Percentiles rank a stretch among this genome's conserved stretches.
Conservation (phyloP, 2,797 vertebrate genomes). For the Ptychadena robeensis region DNA sequence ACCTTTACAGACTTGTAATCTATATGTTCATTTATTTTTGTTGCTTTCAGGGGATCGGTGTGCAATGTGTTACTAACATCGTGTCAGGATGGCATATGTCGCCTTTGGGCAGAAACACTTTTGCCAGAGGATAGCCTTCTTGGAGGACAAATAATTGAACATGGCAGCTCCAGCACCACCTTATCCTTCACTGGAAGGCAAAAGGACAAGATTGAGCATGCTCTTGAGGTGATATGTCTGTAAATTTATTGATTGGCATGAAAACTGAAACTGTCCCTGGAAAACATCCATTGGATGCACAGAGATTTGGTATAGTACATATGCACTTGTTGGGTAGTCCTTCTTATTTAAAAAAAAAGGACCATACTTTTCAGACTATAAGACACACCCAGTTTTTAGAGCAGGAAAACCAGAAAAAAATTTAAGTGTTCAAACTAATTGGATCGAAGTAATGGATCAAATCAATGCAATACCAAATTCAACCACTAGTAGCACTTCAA, state of each 20-base stretch:
- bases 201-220: constrained; percentile 95
- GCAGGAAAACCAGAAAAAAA: no score
- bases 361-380: no score
- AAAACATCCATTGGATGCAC: no score
- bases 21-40: neutral
- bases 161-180: constrained; percentile 84
- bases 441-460: no score
- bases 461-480: no score
- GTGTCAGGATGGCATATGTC: constrained; percentile 93
- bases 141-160: constrained; percentile 95
- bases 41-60: constrained; percentile 84
- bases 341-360: no score
- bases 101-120: constrained; percentile 94
- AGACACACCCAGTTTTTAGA: no score
- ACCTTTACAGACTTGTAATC: neutral
- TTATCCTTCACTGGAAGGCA: constrained; percentile 83
- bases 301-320: no score
- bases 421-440: no score
- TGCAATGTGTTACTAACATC: constrained; percentile 97
- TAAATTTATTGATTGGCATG: neutral
- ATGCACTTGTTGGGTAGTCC: no score
- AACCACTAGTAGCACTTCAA: no score
- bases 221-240: constrained; percentile 82
- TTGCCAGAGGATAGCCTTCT: constrained; percentile 93
- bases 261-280: neutral